Conservation (phyloP, 2,888 invertebrate genomes). For the Philereme vetulata region DNA sequence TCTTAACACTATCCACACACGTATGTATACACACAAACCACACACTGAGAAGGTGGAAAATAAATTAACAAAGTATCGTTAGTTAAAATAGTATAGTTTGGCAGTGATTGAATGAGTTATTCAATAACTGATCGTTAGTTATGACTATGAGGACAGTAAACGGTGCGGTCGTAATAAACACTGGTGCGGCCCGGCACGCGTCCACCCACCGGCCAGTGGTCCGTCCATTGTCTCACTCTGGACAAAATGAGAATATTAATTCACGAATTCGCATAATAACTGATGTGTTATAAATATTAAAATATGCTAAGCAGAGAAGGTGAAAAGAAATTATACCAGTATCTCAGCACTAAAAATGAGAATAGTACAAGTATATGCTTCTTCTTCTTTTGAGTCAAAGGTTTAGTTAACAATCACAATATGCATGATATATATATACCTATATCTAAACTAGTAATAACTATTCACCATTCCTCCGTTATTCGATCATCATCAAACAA, state of each 20-base stretch:
- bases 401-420: no score
- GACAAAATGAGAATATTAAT: constrained; percentile 79
- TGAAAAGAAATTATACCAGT: constrained; percentile 29
- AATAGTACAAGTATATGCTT: no score
- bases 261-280: constrained; percentile 37
- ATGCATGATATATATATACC: no score
- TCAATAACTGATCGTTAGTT: constrained; percentile 68
- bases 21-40: constrained; percentile 21
- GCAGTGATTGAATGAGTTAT: constrained; percentile 52
- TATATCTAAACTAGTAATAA: no score
- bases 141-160: constrained; percentile 77
- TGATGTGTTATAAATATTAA: constrained; percentile 34
- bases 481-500: background rate
- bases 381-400: no score
- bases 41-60: constrained; percentile 43
- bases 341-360: constrained; percentile 7
- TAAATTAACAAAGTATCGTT: background rate
- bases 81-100: background rate
- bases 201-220: constrained; percentile 61
- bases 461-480: background rate
- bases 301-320: constrained; percentile 32
- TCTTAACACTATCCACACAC: constrained; percentile 8
- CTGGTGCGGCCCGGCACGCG: constrained; percentile 62
- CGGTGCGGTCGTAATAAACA: constrained; percentile 73
- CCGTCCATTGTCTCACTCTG: constrained; percentile 62